These are phyloP conservation scores for Dasypolia templi DNA, from an alignment of 2,888 invertebrate species.

Conservation along the genomic window DNA sequence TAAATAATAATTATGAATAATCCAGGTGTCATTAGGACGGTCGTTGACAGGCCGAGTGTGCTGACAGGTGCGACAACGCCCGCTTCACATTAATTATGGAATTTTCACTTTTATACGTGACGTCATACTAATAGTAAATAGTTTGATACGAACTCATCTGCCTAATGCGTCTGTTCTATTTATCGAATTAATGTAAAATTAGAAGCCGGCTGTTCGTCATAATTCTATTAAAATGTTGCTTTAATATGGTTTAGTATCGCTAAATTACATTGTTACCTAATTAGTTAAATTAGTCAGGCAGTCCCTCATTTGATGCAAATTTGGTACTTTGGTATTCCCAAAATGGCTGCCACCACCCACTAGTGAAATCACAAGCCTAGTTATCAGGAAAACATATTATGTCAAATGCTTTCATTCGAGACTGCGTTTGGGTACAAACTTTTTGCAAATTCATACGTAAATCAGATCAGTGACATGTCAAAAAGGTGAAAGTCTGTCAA, in stretches of 20 bases:
- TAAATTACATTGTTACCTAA: conserved; percentile 41
- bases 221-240: conserved; percentile 30
- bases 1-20: conserved; percentile 73
- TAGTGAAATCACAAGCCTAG: conserved; percentile 18
- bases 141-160: conserved; percentile 33
- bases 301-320: conserved; percentile 42
- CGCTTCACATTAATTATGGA: conserved; percentile 75
- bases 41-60: conserved; percentile 75
- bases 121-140: conserved; percentile 53
- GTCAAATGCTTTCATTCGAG: conserved; percentile 46
- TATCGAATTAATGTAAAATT: conserved; percentile 4
- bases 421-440: conserved; percentile 23
- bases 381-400: conserved; percentile 48
- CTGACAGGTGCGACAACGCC: conserved; percentile 74
- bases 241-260: conserved; percentile 31
- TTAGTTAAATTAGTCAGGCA: conserved; percentile 41
- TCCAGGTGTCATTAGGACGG: conserved; percentile 80
- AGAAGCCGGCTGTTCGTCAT: conserved; percentile 22
- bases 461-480: conserved; percentile 75
- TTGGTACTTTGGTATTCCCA: conserved; percentile 26
- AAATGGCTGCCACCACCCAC: conserved; percentile 43
- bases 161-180: conserved; percentile 12
- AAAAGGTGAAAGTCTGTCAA: conserved; percentile 75
- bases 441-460: conserved; percentile 55
- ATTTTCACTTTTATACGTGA: conserved; percentile 76